Evolutionary conservation across 1,140 invertebrate genomes (phyloP).

Genomic region (Paramacrobiotus metropolitanus): DNA sequence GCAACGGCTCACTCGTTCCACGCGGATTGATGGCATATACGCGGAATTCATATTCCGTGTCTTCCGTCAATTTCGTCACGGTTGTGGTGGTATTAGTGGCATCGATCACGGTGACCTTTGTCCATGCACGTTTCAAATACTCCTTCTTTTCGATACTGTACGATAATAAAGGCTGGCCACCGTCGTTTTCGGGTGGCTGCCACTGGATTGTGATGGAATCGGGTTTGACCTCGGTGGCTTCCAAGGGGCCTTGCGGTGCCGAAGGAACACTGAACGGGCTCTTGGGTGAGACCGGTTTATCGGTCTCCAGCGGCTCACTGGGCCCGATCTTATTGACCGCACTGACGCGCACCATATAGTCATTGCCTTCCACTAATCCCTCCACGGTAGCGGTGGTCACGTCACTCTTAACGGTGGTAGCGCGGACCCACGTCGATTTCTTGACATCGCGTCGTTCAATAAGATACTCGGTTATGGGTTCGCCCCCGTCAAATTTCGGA

Average conservation of each 20-base stretch:
- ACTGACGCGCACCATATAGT: constrained; percentile 67
- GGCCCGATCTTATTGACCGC: constrained; percentile 72
- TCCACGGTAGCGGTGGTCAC: constrained; percentile 49
- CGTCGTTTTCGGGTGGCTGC: constrained; percentile 26
- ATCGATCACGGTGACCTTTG: constrained; percentile 23
- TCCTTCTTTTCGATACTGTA: constrained; percentile 6
- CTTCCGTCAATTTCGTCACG: constrained; percentile 63
- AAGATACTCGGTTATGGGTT: constrained; percentile 62
- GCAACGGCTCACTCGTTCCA: constrained; percentile 66
- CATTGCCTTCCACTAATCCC: constrained; percentile 63
- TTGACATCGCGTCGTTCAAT: constrained; percentile 60
- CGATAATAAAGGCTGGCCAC: constrained; percentile 27
- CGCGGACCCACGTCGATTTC: constrained; percentile 61
- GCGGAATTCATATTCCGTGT: constrained; percentile 74
- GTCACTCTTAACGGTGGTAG: constrained; percentile 53
- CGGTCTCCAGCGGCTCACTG: constrained; percentile 49
- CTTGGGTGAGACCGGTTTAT: constrained; percentile 49
- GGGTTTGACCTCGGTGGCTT: constrained; percentile 24
- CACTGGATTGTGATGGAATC: constrained; percentile 22
- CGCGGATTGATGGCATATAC: constrained; percentile 81
- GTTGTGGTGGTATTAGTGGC: constrained; percentile 43
- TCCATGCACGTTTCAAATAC: constrained; percentile 23
- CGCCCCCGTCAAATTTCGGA: constrained; percentile 56
- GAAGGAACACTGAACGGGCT: constrained; percentile 52
- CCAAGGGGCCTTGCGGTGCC: not conserved